Evolutionary conservation across 2,888 invertebrate species (phyloP).

Genomic region (Coremacera marginata): DNA sequence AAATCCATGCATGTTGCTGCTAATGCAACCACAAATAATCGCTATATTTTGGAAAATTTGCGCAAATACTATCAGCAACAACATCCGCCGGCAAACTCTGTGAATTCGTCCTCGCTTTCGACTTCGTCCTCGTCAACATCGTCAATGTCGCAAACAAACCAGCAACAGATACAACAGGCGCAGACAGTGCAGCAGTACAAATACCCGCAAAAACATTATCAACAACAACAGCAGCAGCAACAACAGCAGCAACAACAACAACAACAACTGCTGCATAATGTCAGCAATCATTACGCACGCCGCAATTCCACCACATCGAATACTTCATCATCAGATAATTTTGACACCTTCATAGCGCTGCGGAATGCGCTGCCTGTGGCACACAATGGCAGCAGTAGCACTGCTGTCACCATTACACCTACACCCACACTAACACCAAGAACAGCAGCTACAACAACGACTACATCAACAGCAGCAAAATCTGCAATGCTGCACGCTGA

Average conservation of each 20-base stretch:
- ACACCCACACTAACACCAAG: slow-evolving; percentile 43
- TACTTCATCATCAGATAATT: slow-evolving; percentile 64
- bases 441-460: slow-evolving; percentile 31
- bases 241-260: slow-evolving; percentile 48
- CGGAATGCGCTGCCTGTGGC: slow-evolving; percentile 53
- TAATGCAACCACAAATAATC: slow-evolving; percentile 55
- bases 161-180: slow-evolving; percentile 46
- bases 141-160: slow-evolving; percentile 58
- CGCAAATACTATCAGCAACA: slow-evolving; percentile 67
- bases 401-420: slow-evolving; percentile 41
- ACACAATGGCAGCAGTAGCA: slow-evolving; percentile 21
- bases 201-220: slow-evolving; percentile 50
- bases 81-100: slow-evolving; percentile 59
- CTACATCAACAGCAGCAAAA: slow-evolving; percentile 21
- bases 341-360: slow-evolving; percentile 62
- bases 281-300: slow-evolving; percentile 52
- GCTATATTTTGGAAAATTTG: slow-evolving; percentile 63
- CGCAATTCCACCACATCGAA: slow-evolving; percentile 64
- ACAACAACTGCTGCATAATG: slow-evolving; percentile 45
- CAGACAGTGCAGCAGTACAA: slow-evolving; percentile 43
- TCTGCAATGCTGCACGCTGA: slow-evolving; percentile 28
- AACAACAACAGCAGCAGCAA: slow-evolving; percentile 46
- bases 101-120: slow-evolving; percentile 63
- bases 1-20: slow-evolving; percentile 40
- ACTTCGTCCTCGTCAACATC: slow-evolving; percentile 66